Evolutionary conservation across 2,888 invertebrate genomes (phyloP), one percentile per base, ranked within the genome.

Genomic region (Dione vanillae): DNA sequence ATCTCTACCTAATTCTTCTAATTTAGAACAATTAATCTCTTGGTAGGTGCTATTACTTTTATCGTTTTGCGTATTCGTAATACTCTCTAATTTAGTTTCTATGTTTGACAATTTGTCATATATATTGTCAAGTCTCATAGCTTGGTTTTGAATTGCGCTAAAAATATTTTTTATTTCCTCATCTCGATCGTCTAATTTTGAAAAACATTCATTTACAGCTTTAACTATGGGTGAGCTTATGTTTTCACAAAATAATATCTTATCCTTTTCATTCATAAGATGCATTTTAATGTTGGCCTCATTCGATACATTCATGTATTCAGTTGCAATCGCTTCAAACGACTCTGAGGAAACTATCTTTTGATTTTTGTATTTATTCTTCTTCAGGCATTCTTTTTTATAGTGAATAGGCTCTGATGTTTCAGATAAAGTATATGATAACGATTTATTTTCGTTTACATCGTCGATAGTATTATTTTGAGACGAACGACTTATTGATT

Each of bases 181-280:
- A 41, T 77, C 79, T 49, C 80, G 79, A 61, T 80, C 75, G 41
- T 79, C 83, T 20, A 85, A 73, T 78, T 88, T 84, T 56, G 77
- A 70, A 43, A 92, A 78, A 72, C 86, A 88, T 54, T 91, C 86
- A 75, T 80, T 87, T 7, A 92, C 81, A 19, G 89, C 83, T 16
- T 83, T 82, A 49, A 91, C 71, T n/a, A 92, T 78, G 1, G 92
- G 91, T 20, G 78, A 77, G 76, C 80, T 84, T 71, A 92, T 85
- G 73, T 83, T 87, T 67, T 92, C 88, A 72, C 80, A 84, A 40
- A 93, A 83, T 45, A 81, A 73, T 62, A 82, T 79, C 76, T 87
- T 92, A 49, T 91, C 91, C 72, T 80, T 81, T 14, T 89, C 88
- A 66, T 88, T 89, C 91, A 92, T 92, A 37, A 92, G 81, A 75